These are phyloP conservation scores for Neofelis nebulosa DNA, from an alignment of 2,113 vertebrate genomes.

Conservation along the genomic window DNA sequence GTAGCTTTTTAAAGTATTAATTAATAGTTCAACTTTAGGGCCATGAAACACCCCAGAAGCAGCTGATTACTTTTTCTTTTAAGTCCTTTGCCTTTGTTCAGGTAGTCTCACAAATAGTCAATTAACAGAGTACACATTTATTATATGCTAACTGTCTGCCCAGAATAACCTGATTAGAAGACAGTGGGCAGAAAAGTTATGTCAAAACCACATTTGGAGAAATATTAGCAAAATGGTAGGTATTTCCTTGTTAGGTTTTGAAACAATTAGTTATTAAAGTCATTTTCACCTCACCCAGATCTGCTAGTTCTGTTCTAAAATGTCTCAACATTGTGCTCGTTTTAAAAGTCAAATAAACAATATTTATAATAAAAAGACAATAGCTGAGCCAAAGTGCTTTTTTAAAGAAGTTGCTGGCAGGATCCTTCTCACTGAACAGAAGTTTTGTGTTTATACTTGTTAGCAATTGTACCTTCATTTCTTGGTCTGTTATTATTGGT, in stretches of 20 bases:
- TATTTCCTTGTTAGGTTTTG: not conserved
- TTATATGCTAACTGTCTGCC: constrained; percentile 49
- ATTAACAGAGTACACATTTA: constrained; percentile 67
- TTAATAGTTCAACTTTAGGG: constrained; percentile 65
- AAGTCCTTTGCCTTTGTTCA: constrained; percentile 59
- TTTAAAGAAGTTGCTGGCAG: not conserved
- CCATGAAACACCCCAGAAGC: constrained; percentile 18
- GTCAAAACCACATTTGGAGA: not conserved
- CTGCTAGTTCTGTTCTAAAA: not conserved
- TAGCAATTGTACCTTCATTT: not conserved
- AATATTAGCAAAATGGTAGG: not conserved
- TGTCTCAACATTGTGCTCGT: not conserved
- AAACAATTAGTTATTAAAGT: not conserved
- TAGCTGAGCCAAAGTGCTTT: not conserved
- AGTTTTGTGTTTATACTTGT: not conserved
- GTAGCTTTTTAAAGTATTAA: constrained; percentile 49
- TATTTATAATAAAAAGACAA: not conserved
- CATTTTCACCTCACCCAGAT: not conserved
- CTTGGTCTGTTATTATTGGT: not conserved
- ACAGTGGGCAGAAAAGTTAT: constrained; percentile 40
- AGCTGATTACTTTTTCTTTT: constrained; percentile 34
- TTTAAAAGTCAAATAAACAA: constrained; percentile 32
- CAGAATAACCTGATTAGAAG: constrained; percentile 55
- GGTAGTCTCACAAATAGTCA: constrained; percentile 65
- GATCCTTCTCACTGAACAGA: not conserved